Evolutionary conservation across 2,888 invertebrate genomes (phyloP), one percentile per base, ranked within the genome.

Genomic region (Pocota personata): DNA sequence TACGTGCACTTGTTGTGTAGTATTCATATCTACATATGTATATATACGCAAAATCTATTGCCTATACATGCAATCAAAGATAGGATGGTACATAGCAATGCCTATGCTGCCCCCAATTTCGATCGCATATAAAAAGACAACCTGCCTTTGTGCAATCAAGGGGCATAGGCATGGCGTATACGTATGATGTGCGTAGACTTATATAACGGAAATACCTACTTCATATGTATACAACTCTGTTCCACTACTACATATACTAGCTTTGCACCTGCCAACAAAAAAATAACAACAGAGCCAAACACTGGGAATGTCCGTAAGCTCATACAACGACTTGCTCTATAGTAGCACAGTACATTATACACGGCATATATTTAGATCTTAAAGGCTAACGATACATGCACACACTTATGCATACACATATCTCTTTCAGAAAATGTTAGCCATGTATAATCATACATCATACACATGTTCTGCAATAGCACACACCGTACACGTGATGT

Each of bases 111-210:
- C 40, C 40, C 55, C 62, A 71, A 78, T 62, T 71, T 78, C 43
- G 71, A 64, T 72, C 5, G 32, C 58, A 66, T 12, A 79, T 60
- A 73, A 80, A 80, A 67, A 79, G 48, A 66, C 52, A 73, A 60
- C 14, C 58, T 58, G 75, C 75, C 80, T 82, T 82, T 82, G 82
- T 82, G 76, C 69, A 82, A 82, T 82, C 82, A 79, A 79, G 64
- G 40, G 72, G 52, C 52, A 67, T 82, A 69, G 60, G 46, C 43
- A 60, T 64, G 46, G 64, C 35, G 16, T 55, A 35, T 50, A n/a
- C n/a, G n/a, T n/a, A 14, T 30, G 12, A 10, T 37, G n/a, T 64
- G 55, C 50, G 32, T 24, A 32, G 50, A n/a, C 37, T 37, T 19
- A 14, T 48, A 37, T 37, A 37, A 19, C 7, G 19, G 14, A 37